Conservation (phyloP, 1,140 invertebrate species). For the Meloidogyne exigua region DNA sequence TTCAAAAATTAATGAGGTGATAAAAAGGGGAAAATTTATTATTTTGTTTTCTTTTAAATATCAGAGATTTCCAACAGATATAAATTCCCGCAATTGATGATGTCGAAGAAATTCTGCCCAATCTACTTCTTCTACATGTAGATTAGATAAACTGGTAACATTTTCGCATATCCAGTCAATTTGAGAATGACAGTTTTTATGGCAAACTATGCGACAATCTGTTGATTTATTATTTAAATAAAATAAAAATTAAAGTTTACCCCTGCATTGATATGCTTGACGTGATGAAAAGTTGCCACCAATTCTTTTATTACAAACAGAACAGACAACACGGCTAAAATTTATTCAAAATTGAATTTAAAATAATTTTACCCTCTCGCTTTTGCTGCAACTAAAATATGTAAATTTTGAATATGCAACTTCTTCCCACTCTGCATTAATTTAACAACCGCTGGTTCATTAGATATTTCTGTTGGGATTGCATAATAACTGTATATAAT, state of each 20-base stretch:
- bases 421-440: slow-evolving; percentile 29
- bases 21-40: background rate
- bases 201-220: slow-evolving; percentile 25
- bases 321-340: slow-evolving; percentile 15
- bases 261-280: slow-evolving; percentile 24
- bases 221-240: background rate
- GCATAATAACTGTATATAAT: slow-evolving; percentile 13
- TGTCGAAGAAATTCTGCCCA: slow-evolving; percentile 24
- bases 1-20: background rate
- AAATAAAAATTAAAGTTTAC: background rate
- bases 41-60: background rate
- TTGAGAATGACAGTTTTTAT: slow-evolving; percentile 23
- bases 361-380: slow-evolving; percentile 5
- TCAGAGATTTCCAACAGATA: background rate
- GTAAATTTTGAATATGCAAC: slow-evolving; percentile 10
- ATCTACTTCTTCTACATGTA: slow-evolving; percentile 25
- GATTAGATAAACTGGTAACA: slow-evolving; percentile 8
- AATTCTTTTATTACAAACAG: slow-evolving; percentile 23
- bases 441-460: slow-evolving; percentile 23
- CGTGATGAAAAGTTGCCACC: slow-evolving; percentile 15
- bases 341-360: background rate
- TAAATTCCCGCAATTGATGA: slow-evolving; percentile 11
- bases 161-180: slow-evolving; percentile 16
- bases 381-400: slow-evolving; percentile 25
- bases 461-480: slow-evolving; percentile 12